Conservation (phyloP, 37 sponge, comb jelly and placozoan genomes). For the Geodia barretti region DNA sequence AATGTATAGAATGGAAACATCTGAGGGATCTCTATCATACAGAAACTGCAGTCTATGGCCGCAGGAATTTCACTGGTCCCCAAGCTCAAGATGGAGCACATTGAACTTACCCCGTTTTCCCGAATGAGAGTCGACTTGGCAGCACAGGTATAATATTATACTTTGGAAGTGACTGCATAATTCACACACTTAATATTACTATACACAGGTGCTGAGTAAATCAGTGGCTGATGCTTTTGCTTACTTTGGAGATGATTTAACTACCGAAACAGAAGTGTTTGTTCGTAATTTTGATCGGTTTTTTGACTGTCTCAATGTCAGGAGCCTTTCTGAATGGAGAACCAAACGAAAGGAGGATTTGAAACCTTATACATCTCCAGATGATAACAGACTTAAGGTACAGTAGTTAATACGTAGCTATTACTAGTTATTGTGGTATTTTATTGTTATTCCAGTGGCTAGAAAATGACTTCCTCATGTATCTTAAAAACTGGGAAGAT, state of each 20-base stretch:
- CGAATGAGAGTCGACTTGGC: slow-evolving; percentile 45
- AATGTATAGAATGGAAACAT: slow-evolving; percentile 10
- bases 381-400: slow-evolving; percentile 33
- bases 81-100: background rate
- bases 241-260: background rate
- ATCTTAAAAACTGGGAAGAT: slow-evolving; percentile 29
- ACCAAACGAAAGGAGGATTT: slow-evolving; percentile 23
- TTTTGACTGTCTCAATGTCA: slow-evolving; percentile 46
- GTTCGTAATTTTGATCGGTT: slow-evolving; percentile 31
- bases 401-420: background rate
- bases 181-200: background rate
- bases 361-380: slow-evolving; percentile 15
- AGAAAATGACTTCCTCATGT: slow-evolving; percentile 28
- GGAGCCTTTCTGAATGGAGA: slow-evolving; percentile 10
- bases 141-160: slow-evolving; percentile 23
- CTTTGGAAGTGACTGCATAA: background rate
- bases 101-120: slow-evolving; percentile 12
- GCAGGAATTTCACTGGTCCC: slow-evolving; percentile 3
- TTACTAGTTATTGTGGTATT: background rate
- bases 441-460: slow-evolving; percentile 28
- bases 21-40: background rate
- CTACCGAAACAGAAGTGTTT: slow-evolving; percentile 38
- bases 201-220: slow-evolving; percentile 37
- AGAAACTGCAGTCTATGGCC: background rate
- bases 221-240: slow-evolving; percentile 31